A percentile compares a stretch with the other conserved stretches of the same genome.
These are phyloP conservation scores for Eledone cirrhosa DNA, from an alignment of 2,888 invertebrate species.

Conservation along the genomic window DNA sequence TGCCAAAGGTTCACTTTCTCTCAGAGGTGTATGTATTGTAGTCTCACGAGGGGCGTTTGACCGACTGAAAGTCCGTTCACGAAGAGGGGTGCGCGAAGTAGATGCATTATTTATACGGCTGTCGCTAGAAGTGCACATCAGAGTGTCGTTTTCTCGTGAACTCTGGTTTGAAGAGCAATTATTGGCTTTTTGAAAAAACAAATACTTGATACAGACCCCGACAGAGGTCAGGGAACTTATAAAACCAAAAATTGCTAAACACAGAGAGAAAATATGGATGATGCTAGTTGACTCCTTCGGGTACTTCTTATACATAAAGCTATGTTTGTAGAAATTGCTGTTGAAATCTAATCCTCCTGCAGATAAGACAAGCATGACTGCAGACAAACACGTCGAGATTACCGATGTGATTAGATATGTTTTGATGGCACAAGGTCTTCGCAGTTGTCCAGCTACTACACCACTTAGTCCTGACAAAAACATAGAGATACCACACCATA, in stretches of 20 bases:
- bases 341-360: conserved; percentile 50
- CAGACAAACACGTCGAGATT: conserved; percentile 45
- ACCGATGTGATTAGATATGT: conserved; percentile 47
- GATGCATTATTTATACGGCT: background rate
- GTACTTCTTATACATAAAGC: conserved; percentile 9
- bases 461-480: conserved; percentile 50
- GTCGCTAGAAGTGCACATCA: background rate
- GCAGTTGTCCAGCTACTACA: conserved; percentile 45
- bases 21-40: conserved; percentile 9
- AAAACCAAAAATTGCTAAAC: conserved; percentile 47
- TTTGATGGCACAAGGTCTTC: conserved; percentile 45
- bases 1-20: conserved; percentile 1
- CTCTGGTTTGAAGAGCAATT: conserved; percentile 25
- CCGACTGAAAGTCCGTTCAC: conserved; percentile 8
- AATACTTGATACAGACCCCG: conserved; percentile 49
- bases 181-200: conserved; percentile 43
- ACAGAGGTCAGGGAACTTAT: conserved; percentile 46
- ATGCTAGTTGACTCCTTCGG: conserved; percentile 42
- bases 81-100: conserved; percentile 1
- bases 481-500: conserved; percentile 56
- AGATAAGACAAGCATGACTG: conserved; percentile 52
- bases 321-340: conserved; percentile 50
- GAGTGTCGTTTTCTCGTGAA: conserved; percentile 12
- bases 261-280: conserved; percentile 49
- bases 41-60: background rate